phyloP scores from a whole-genome alignment of 1,140 invertebrate genomes.

The Plutomurus gul region DNA sequence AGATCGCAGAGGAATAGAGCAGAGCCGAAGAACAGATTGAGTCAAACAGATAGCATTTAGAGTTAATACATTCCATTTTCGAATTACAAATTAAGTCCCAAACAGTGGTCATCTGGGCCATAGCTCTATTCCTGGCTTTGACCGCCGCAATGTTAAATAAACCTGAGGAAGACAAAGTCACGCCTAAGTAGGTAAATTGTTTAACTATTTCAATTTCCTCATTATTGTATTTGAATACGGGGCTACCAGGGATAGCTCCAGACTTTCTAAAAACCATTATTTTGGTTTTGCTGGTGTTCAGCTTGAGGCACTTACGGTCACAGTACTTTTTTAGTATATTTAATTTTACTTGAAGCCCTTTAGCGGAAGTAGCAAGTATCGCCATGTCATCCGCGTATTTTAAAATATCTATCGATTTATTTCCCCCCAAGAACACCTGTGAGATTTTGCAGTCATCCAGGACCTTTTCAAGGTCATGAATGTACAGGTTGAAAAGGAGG shows the following conservation, averaged over 20 bases:
- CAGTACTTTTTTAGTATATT: background rate
- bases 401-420: background rate
- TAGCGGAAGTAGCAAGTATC: background rate
- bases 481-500: slow-evolving; percentile 49
- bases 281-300: slow-evolving; percentile 31
- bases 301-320: background rate
- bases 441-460: background rate
- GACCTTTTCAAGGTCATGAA: slow-evolving; percentile 48
- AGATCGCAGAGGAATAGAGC: background rate
- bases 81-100: background rate
- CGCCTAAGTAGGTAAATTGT: slow-evolving; percentile 28
- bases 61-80: background rate
- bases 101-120: background rate
- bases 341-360: background rate
- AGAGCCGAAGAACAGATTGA: background rate
- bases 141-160: background rate
- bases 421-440: background rate
- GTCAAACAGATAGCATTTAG: background rate
- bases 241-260: background rate
- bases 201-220: background rate
- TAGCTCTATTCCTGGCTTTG: background rate
- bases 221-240: background rate
- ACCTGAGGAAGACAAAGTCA: background rate
- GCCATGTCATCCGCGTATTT: background rate
- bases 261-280: background rate